phyloP scores from a whole-genome alignment of 2,113 vertebrate genomes.

The Myrmecobius fasciatus region DNA sequence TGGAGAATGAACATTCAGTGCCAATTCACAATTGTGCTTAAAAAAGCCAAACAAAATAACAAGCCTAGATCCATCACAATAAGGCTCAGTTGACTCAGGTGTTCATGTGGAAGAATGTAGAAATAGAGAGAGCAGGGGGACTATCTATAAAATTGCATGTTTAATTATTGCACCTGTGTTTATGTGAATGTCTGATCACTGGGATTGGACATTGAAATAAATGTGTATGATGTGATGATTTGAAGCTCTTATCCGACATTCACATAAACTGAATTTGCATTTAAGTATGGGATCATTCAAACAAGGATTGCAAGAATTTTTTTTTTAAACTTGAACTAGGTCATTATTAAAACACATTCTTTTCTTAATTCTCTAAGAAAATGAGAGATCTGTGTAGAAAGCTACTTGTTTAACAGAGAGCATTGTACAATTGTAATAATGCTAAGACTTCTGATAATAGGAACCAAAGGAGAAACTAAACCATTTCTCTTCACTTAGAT shows the following conservation, averaged over 20 bases:
- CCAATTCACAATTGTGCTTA: not conserved
- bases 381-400: not conserved
- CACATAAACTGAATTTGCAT: conserved; percentile 32
- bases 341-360: not conserved
- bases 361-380: conserved; percentile 6
- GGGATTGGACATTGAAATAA: conserved; percentile 39
- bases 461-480: not conserved
- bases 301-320: conserved; percentile 5
- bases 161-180: conserved; percentile 9
- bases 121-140: not conserved
- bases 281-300: conserved; percentile 14
- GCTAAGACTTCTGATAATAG: not conserved
- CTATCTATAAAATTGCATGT: not conserved
- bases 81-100: not conserved
- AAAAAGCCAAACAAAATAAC: not conserved
- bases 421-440: not conserved
- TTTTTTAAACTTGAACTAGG: conserved; percentile 3
- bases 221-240: not conserved
- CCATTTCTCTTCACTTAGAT: not conserved
- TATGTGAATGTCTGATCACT: conserved; percentile 27
- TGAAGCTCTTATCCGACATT: conserved; percentile 25
- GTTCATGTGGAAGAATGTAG: not conserved
- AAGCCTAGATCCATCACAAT: not conserved
- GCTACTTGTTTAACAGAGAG: not conserved
- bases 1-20: not conserved